Conservation (phyloP, 1,140 invertebrate genomes). For the Drosophila tsacasi region DNA sequence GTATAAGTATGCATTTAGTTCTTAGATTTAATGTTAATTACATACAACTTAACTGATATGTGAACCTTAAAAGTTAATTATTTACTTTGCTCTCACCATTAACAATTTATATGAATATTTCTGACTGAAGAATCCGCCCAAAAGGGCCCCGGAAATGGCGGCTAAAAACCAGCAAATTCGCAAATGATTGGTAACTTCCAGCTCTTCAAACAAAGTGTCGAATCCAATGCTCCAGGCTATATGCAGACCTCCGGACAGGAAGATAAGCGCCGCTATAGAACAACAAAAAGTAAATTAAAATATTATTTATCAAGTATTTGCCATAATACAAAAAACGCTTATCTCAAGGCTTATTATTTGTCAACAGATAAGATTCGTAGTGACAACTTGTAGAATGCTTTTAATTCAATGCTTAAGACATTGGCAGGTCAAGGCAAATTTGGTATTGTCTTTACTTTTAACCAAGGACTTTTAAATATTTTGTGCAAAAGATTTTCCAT, state of each 20-base stretch:
- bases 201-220: slow-evolving; percentile 15
- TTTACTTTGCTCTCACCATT: slow-evolving; percentile 38
- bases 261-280: slow-evolving; percentile 56
- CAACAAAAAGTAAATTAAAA: background rate
- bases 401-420: slow-evolving; percentile 2
- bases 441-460: too few species aligned
- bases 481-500: background rate
- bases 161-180: slow-evolving; percentile 63
- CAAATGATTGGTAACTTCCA: slow-evolving; percentile 45
- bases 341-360: background rate
- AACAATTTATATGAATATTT: slow-evolving; percentile 47
- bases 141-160: slow-evolving; percentile 52
- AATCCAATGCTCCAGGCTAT: slow-evolving; percentile 78
- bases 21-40: background rate
- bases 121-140: slow-evolving; percentile 24
- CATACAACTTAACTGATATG: background rate
- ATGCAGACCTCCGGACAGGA: slow-evolving; percentile 66
- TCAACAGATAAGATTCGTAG: slow-evolving; percentile 2
- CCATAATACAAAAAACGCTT: background rate
- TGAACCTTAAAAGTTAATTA: too few species aligned
- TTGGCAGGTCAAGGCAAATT: background rate
- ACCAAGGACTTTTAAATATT: background rate
- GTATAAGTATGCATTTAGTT: too few species aligned
- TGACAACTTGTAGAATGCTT: background rate
- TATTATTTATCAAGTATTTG: slow-evolving; percentile 6